phyloP scores from a whole-genome alignment of 2,113 vertebrate genomes.

The Nicator chloris region DNA sequence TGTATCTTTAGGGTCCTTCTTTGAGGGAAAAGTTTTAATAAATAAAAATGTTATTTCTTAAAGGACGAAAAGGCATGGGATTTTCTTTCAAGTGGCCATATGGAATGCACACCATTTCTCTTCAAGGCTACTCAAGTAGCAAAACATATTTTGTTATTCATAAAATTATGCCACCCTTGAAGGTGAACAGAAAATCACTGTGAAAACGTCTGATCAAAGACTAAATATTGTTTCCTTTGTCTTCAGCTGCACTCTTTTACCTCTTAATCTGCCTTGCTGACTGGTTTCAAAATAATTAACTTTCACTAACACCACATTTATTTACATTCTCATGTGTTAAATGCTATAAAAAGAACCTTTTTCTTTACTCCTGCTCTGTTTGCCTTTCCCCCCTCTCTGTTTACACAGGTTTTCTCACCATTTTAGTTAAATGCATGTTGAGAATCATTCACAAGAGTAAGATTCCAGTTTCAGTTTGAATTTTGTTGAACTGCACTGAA shows the following conservation, averaged over 20 bases:
- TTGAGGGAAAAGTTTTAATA: background rate
- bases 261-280: conserved; percentile 13
- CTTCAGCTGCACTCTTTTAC: background rate
- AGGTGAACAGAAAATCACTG: conserved; percentile 17
- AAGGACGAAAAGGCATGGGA: background rate
- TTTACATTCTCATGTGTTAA: conserved; percentile 2
- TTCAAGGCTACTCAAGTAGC: conserved; percentile 23
- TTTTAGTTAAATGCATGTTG: background rate
- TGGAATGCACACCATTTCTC: background rate
- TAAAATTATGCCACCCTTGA: conserved; percentile 19
- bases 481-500: background rate
- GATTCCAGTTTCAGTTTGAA: background rate
- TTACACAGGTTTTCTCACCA: conserved; percentile 9
- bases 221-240: conserved; percentile 1
- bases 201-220: conserved; percentile 14
- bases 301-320: conserved; percentile 21
- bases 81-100: conserved; percentile 14
- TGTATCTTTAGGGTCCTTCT: background rate
- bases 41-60: conserved; percentile 12
- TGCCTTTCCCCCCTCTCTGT: background rate
- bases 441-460: background rate
- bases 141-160: conserved; percentile 28
- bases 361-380: background rate
- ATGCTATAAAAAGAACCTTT: background rate
- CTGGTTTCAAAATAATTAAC: conserved; percentile 25